Percentiles rank a stretch among this genome's conserved stretches.
phyloP scores from a whole-genome alignment of 1,140 invertebrate species.

The Drosophila asahinai region DNA sequence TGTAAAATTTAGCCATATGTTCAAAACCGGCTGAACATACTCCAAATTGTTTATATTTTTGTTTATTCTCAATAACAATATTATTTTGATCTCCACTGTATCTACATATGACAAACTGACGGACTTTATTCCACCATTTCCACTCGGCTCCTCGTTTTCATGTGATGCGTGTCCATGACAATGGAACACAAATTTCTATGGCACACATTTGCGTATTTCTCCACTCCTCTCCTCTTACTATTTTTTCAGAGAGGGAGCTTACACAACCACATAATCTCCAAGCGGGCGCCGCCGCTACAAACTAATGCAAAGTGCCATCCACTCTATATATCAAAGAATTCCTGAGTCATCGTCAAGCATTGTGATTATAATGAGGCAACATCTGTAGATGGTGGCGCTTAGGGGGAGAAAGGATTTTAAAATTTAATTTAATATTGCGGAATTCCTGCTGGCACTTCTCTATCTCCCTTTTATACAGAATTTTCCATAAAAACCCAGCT shows the following conservation, averaged over 20 bases:
- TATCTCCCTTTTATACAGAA: not conserved
- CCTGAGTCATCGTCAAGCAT: constrained; percentile 36
- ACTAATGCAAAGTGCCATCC: constrained; percentile 36
- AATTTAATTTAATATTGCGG: not conserved
- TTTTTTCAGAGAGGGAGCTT: constrained; percentile 27
- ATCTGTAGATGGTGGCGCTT: constrained; percentile 22
- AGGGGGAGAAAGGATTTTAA: constrained; percentile 13
- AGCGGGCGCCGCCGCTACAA: constrained; percentile 43
- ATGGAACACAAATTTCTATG: constrained; percentile 67
- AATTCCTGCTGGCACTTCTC: not conserved
- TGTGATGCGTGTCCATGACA: constrained; percentile 68
- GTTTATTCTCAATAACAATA: not conserved
- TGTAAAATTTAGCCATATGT: not conserved
- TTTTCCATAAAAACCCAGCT: not conserved
- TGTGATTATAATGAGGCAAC: constrained; percentile 19
- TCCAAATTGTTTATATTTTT: not conserved
- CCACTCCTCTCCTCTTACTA: constrained; percentile 11
- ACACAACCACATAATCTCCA: constrained; percentile 67
- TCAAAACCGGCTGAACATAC: no score
- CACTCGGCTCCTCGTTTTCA: constrained; percentile 30
- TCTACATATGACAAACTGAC: constrained; percentile 51
- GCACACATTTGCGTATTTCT: constrained; percentile 60
- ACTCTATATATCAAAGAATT: constrained; percentile 25
- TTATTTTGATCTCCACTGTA: not conserved
- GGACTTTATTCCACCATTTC: constrained; percentile 39